These are phyloP conservation scores for Latheticus oryzae DNA, from an alignment of 2,888 invertebrate species.

Conservation along the genomic window DNA sequence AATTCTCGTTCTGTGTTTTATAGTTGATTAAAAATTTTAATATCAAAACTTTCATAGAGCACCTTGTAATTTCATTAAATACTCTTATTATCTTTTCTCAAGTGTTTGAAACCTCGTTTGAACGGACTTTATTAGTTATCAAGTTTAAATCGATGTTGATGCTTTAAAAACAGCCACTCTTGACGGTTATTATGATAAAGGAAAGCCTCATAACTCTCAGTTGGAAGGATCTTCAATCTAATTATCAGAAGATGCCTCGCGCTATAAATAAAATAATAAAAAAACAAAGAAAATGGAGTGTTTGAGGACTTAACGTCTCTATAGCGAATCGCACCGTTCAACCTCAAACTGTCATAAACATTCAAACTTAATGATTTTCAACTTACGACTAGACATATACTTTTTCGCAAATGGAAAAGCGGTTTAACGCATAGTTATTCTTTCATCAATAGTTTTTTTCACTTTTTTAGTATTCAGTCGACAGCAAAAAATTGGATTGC, in stretches of 20 bases:
- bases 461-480: slow-evolving; percentile 5
- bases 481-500: slow-evolving; percentile 12
- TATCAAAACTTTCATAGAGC: slow-evolving; percentile 7
- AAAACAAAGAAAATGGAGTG: slow-evolving; percentile 4
- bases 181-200: too few species aligned
- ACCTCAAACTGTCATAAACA: slow-evolving; percentile 13
- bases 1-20: too few species aligned
- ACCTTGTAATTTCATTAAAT: slow-evolving; percentile 26
- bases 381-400: slow-evolving; percentile 7
- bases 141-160: slow-evolving; percentile 11
- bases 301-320: slow-evolving; percentile 3
- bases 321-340: neutral
- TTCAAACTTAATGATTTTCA: slow-evolving; percentile 14
- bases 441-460: slow-evolving; percentile 15
- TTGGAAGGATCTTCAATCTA: too few species aligned
- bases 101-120: slow-evolving; percentile 12
- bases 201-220: too few species aligned
- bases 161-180: slow-evolving; percentile 9
- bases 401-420: slow-evolving; percentile 7
- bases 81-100: slow-evolving; percentile 14
- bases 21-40: slow-evolving; percentile 21
- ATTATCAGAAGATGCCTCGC: slow-evolving; percentile 11
- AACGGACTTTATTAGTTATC: slow-evolving; percentile 21
- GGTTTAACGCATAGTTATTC: slow-evolving; percentile 9
- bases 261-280: slow-evolving; percentile 1